phyloP scores from a whole-genome alignment of 2,113 vertebrate species.

The Bufo bufo region DNA sequence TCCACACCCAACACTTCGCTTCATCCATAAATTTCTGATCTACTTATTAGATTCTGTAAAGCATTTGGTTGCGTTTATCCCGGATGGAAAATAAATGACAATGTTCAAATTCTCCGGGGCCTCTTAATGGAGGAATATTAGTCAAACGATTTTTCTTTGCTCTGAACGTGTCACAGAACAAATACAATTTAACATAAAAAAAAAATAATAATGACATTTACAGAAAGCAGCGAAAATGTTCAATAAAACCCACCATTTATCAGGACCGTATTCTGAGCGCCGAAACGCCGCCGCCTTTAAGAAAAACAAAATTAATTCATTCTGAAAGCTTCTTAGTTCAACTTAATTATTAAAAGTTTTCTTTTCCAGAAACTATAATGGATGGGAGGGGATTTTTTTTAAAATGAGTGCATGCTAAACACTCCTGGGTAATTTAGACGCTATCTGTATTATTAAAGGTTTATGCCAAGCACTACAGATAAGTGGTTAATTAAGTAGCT shows the following conservation, averaged over 20 bases:
- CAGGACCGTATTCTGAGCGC: not conserved
- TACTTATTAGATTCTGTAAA: conserved; percentile 18
- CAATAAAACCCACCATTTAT: conserved; percentile 28
- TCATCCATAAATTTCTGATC: not conserved
- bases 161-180: conserved; percentile 30
- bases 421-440: conserved; percentile 28
- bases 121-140: conserved; percentile 43
- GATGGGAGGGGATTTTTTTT: conserved; percentile 20
- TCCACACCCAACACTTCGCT: not conserved
- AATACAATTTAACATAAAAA: conserved; percentile 29
- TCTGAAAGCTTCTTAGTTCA: conserved; percentile 48
- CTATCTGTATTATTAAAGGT: conserved; percentile 36
- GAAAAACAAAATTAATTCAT: not conserved
- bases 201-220: conserved; percentile 41
- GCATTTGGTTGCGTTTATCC: conserved; percentile 6
- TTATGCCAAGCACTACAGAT: conserved; percentile 26
- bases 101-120: conserved; percentile 26
- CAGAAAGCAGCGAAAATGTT: conserved; percentile 28
- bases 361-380: conserved; percentile 36
- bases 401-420: not conserved
- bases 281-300: not conserved
- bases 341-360: conserved; percentile 55
- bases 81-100: conserved; percentile 10
- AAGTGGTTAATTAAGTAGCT: conserved; percentile 28
- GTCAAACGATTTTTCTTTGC: conserved; percentile 28